Evolutionary conservation across 2,888 invertebrate species (phyloP).

Genomic region (Amiota mariae): DNA sequence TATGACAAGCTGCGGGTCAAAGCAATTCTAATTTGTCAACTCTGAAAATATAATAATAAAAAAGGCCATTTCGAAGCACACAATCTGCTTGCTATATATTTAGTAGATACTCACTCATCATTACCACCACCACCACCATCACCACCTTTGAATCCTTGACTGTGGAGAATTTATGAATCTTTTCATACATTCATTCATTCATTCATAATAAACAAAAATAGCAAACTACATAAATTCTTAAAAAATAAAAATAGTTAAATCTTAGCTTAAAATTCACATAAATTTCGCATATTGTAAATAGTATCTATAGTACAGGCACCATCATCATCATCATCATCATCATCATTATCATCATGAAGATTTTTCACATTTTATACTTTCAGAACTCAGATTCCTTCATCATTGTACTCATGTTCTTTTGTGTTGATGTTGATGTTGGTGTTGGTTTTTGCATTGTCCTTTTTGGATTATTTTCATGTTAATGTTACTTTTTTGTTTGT

Average conservation of each 20-base stretch:
- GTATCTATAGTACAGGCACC: too few relatives aligned
- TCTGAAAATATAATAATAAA: not conserved
- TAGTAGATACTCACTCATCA: too few relatives aligned
- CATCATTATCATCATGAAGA: too few relatives aligned
- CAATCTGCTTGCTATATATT: too few relatives aligned
- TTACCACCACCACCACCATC: too few relatives aligned
- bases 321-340: too few relatives aligned
- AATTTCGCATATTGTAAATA: not conserved
- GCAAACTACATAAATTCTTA: conserved; percentile 16
- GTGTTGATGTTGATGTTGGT: not conserved
- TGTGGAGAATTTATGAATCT: conserved; percentile 9
- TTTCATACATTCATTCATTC: not conserved
- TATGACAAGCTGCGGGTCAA: not conserved
- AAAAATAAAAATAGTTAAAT: not conserved
- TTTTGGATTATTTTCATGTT: not conserved
- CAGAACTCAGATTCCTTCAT: too few relatives aligned
- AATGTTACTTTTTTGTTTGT: conserved; percentile 1
- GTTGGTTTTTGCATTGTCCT: not conserved
- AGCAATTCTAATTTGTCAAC: not conserved
- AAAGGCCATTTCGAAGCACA: too few relatives aligned
- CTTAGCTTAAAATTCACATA: conserved; percentile 18
- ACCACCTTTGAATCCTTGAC: too few relatives aligned
- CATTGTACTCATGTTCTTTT: too few relatives aligned
- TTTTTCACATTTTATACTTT: too few relatives aligned
- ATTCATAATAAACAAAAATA: not conserved